Percentiles rank a stretch among this genome's conserved stretches.
Conservation (phyloP, 2,888 invertebrate genomes). For the Abrostola triplasia region DNA sequence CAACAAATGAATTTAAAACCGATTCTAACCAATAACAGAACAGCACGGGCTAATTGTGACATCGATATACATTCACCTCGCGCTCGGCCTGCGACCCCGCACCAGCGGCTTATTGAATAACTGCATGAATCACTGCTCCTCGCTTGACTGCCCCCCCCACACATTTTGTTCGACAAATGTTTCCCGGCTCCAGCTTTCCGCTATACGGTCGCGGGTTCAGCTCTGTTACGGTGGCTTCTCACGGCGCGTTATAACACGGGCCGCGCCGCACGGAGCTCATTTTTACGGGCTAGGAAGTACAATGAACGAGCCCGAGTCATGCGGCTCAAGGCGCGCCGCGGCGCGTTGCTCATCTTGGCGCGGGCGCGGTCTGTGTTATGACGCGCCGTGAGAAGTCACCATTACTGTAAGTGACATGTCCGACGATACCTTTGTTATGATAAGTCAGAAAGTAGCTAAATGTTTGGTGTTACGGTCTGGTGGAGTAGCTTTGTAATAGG, state of each 20-base stretch:
- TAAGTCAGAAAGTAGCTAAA: constrained; percentile 57
- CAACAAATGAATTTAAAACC: background rate
- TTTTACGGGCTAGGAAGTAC: too few relatives aligned
- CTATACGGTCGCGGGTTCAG: constrained; percentile 65
- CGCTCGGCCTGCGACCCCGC: constrained; percentile 68
- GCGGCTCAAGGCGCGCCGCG: too few relatives aligned
- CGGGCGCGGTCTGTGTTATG: too few relatives aligned
- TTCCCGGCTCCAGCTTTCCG: constrained; percentile 63
- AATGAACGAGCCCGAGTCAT: too few relatives aligned
- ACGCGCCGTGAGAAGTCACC: too few relatives aligned
- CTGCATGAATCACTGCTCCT: constrained; percentile 83
- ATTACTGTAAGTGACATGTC: constrained; percentile 59
- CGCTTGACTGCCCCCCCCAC: constrained; percentile 78
- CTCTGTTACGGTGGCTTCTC: constrained; percentile 31
- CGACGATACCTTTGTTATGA: constrained; percentile 71
- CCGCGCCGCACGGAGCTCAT: too few relatives aligned
- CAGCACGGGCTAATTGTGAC: constrained; percentile 28
- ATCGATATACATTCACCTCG: constrained; percentile 26
- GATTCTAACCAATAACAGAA: constrained; percentile 5
- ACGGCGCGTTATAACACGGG: too few relatives aligned
- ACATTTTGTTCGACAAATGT: constrained; percentile 68
- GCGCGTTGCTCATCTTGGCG: too few relatives aligned
- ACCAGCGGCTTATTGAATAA: constrained; percentile 83
- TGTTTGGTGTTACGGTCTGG: constrained; percentile 44
- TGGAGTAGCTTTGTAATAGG: constrained; percentile 5